Evolutionary conservation across 2,888 invertebrate species (phyloP).

Genomic region (Eubasilissa splendida): DNA sequence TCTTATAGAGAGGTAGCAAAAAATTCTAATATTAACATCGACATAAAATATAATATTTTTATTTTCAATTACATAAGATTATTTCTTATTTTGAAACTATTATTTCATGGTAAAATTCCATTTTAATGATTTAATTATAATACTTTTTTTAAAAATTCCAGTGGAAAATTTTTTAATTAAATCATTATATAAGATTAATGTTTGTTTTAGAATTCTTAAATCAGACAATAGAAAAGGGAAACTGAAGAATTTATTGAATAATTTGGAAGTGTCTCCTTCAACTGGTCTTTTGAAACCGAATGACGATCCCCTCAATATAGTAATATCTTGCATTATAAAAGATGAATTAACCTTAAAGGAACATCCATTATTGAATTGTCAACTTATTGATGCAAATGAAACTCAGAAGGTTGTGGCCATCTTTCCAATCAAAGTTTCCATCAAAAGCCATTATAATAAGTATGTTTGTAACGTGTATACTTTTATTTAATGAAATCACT

Average conservation of each 20-base stretch:
- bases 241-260: background rate
- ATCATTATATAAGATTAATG: background rate
- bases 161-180: too few species aligned
- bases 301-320: background rate
- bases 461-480: background rate
- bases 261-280: conserved; percentile 14
- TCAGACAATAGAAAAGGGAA: background rate
- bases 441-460: conserved; percentile 42
- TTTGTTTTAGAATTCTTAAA: conserved; percentile 16
- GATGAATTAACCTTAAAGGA: conserved; percentile 26
- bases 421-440: conserved; percentile 43
- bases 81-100: too few species aligned
- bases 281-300: conserved; percentile 40
- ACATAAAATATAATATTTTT: too few species aligned
- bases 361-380: conserved; percentile 28
- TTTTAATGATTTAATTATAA: too few species aligned
- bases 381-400: conserved; percentile 38
- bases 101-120: too few species aligned
- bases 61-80: too few species aligned
- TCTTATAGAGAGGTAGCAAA: too few species aligned
- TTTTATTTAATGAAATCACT: too few species aligned
- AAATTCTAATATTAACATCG: too few species aligned
- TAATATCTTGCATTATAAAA: background rate
- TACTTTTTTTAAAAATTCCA: too few species aligned
- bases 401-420: conserved; percentile 35